Conservation (phyloP, 2,113 vertebrate genomes). For the Apeltes quadracus region DNA sequence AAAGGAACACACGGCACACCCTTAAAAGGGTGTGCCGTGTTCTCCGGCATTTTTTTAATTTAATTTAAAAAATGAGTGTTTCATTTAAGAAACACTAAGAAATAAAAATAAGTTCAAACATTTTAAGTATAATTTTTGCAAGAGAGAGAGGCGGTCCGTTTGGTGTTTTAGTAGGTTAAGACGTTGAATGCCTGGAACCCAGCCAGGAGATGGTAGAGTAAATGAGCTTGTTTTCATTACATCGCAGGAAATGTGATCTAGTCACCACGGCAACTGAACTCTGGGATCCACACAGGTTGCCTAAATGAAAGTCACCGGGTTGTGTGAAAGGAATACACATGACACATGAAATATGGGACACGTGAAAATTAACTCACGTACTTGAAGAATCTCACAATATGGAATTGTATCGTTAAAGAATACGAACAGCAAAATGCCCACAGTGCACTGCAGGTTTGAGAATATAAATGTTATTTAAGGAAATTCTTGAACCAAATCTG, state of each 20-base stretch:
- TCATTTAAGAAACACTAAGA: background rate
- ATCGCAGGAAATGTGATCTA: slow-evolving; percentile 45
- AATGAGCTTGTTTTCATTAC: slow-evolving; percentile 59
- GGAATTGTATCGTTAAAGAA: background rate
- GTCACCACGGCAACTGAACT: slow-evolving; percentile 58
- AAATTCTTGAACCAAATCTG: slow-evolving; percentile 10
- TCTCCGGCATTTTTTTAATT: too few relatives aligned
- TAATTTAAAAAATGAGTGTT: too few relatives aligned
- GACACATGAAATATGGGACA: slow-evolving; percentile 2
- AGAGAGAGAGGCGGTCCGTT: background rate
- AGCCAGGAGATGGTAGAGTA: slow-evolving; percentile 43
- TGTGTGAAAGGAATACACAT: slow-evolving; percentile 13
- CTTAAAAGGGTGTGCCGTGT: too few relatives aligned
- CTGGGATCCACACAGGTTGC: slow-evolving; percentile 19
- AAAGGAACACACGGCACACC: too few relatives aligned
- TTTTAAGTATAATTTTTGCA: background rate
- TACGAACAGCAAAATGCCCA: background rate
- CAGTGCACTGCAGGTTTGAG: background rate
- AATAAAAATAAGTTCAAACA: background rate
- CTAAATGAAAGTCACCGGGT: slow-evolving; percentile 37
- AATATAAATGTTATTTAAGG: background rate
- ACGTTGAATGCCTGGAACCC: slow-evolving; percentile 16
- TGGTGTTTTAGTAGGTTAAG: slow-evolving; percentile 11
- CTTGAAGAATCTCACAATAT: slow-evolving; percentile 6
- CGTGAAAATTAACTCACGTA: background rate